Evolutionary conservation across 2,888 invertebrate genomes (phyloP).

Genomic region (Augochlorella aurata): DNA sequence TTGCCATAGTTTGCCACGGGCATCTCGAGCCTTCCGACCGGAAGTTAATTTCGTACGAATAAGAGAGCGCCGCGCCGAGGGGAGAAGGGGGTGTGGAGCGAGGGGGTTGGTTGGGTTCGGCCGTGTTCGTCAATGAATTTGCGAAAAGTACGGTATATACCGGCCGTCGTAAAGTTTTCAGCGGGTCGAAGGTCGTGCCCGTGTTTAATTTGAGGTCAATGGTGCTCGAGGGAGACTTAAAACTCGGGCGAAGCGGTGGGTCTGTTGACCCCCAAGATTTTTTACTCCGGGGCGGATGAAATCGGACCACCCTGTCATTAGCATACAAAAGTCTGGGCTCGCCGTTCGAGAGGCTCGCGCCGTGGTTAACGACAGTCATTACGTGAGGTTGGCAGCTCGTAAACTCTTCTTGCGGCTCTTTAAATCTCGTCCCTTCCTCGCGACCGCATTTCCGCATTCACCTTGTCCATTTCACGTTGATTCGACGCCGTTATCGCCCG

Average conservation of each 20-base stretch:
- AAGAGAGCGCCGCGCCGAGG: constrained; percentile 12
- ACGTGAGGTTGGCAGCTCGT: constrained; percentile 67
- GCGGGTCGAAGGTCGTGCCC: constrained; percentile 58
- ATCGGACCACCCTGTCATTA: constrained; percentile 76
- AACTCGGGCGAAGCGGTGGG: constrained; percentile 67
- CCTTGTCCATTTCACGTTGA: constrained; percentile 67
- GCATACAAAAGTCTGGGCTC: constrained; percentile 69
- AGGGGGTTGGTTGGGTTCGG: not conserved
- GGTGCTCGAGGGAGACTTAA: constrained; percentile 67
- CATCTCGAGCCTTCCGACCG: constrained; percentile 14
- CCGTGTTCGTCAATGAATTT: constrained; percentile 46
- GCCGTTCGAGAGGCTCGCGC: constrained; percentile 46
- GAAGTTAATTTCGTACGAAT: constrained; percentile 40
- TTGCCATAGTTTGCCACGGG: constrained; percentile 8
- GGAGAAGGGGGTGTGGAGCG: not conserved
- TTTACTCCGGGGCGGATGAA: constrained; percentile 64
- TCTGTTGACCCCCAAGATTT: constrained; percentile 73
- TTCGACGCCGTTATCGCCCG: constrained; percentile 60
- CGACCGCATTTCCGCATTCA: constrained; percentile 70
- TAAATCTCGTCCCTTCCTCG: constrained; percentile 64
- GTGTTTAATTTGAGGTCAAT: constrained; percentile 70
- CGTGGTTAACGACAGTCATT: constrained; percentile 74
- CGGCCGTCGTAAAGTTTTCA: constrained; percentile 52
- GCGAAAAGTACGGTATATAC: constrained; percentile 27
- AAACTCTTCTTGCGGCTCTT: constrained; percentile 66